Evolutionary conservation across 2,113 vertebrate genomes (phyloP).

Genomic region (Uria aalge): DNA sequence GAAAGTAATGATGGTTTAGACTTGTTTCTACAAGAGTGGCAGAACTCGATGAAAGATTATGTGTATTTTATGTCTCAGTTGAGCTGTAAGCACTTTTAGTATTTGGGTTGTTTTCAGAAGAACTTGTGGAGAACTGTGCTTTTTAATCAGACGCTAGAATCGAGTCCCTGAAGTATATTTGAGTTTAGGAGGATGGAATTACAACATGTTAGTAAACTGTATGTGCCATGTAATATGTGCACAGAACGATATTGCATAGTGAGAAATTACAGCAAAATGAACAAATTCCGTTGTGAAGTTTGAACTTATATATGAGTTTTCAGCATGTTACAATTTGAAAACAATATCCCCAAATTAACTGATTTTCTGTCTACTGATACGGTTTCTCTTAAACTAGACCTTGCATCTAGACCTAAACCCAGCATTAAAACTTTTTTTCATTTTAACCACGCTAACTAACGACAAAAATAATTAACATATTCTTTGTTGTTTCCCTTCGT

Average conservation of each 20-base stretch:
- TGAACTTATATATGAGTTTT: not conserved
- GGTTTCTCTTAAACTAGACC: not conserved
- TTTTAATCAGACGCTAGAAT: not conserved
- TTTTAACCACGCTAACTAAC: not conserved
- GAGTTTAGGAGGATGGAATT: not conserved
- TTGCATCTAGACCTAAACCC: not conserved
- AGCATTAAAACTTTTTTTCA: not conserved
- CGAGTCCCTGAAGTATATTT: not conserved
- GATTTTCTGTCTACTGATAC: not conserved
- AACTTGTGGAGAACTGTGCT: not conserved
- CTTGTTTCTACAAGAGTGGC: not conserved
- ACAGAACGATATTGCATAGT: not conserved
- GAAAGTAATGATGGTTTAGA: not conserved
- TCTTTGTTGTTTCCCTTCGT: not conserved
- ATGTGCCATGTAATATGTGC: not conserved
- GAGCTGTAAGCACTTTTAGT: not conserved
- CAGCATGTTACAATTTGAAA: not conserved
- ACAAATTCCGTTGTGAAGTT: not conserved
- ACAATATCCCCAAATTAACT: not conserved
- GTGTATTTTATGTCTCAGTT: not conserved
- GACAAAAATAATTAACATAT: not conserved
- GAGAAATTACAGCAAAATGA: not conserved
- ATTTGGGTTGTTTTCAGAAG: not conserved
- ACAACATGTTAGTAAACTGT: not conserved
- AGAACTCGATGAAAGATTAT: not conserved